Conservation (phyloP, 2,797 vertebrate genomes). For the Geotrypetes seraphini region DNA sequence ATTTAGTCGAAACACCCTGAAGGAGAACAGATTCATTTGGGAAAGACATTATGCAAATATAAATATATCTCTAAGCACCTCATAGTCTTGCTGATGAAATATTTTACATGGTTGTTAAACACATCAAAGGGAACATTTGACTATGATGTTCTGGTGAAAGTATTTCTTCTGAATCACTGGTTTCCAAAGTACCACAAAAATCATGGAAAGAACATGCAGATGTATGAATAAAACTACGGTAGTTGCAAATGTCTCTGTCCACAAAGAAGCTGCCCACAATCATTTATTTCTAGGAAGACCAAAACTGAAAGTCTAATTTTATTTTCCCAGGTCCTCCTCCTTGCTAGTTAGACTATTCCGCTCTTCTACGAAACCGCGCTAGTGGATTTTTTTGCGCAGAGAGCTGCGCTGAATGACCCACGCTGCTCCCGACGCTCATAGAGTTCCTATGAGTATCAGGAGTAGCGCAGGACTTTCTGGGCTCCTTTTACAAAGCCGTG, state of each 20-base stretch:
- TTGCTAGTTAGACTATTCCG: constrained; percentile 11
- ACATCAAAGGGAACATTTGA: constrained; percentile 70
- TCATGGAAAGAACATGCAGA: constrained; percentile 21
- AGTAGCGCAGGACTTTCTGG: no score
- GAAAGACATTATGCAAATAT: constrained; percentile 99
- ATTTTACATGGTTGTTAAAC: constrained; percentile 76
- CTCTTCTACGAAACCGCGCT: no score
- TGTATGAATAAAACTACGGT: constrained; percentile 32
- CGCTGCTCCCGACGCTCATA: no score
- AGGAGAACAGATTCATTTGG: constrained; percentile 86
- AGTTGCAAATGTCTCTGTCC: constrained; percentile 28
- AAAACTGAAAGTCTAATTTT: constrained; percentile 24
- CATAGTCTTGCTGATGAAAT: constrained; percentile 68
- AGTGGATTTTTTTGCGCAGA: no score
- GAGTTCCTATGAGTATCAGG: no score
- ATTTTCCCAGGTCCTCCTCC: constrained; percentile 31
- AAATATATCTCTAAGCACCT: constrained; percentile 69
- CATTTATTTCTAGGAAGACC: constrained; percentile 13
- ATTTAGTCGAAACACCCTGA: constrained; percentile 97
- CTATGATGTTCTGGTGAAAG: constrained; percentile 57
- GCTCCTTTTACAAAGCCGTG: no score
- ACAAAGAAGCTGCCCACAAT: constrained; percentile 26
- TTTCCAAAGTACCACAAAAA: constrained; percentile 39
- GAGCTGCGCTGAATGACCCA: no score
- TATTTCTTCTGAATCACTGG: constrained; percentile 60